phyloP scores from a whole-genome alignment of 2,797 vertebrate genomes.

The Xenops minutus region DNA sequence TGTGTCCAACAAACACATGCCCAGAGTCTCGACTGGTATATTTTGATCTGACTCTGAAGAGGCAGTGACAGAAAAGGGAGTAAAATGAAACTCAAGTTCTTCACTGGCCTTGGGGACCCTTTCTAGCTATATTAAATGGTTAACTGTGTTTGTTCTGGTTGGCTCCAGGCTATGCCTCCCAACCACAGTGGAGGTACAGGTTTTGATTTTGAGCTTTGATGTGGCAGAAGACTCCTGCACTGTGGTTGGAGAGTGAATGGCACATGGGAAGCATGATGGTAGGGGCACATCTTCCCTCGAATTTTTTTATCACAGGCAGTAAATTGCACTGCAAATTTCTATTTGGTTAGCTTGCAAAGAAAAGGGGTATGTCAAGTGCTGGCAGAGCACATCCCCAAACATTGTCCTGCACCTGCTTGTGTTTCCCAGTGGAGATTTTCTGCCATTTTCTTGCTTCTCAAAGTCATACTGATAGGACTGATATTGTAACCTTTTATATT shows the following conservation, averaged over 20 bases:
- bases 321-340: background rate
- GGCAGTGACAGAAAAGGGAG: background rate
- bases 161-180: background rate
- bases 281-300: background rate
- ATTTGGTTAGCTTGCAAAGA: background rate
- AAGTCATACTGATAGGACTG: accelerated
- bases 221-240: background rate
- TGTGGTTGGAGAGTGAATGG: background rate
- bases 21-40: background rate
- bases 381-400: accelerated
- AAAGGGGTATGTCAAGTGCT: background rate
- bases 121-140: background rate
- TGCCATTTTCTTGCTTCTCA: background rate
- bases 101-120: accelerated
- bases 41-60: background rate
- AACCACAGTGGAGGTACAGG: accelerated
- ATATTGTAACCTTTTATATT: background rate
- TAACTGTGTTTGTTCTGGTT: background rate
- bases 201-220: background rate
- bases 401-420: background rate
- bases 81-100: background rate
- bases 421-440: background rate
- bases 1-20: accelerated
- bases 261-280: accelerated
- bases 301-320: background rate